Evolutionary conservation across 2,888 invertebrate species (phyloP), one percentile per base, ranked within the genome.

Genomic region (Cybosia mesomella): DNA sequence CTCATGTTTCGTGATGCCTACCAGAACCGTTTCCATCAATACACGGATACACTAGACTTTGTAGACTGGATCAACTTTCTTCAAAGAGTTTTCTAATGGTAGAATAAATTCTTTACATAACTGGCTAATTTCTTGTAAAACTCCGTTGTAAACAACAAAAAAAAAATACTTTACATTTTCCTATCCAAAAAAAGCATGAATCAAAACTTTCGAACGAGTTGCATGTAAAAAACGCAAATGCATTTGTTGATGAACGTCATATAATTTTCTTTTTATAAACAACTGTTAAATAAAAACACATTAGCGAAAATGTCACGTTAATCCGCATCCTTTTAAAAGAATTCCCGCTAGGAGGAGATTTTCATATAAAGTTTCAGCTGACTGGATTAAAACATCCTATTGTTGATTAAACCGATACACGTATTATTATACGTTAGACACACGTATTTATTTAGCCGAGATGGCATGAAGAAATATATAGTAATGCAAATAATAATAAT

Each of bases 321-420:
- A 65, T 68, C 39, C 69, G 21, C 49, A 71, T 72, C 55, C 64
- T 67, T 70, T 55, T 68, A 55, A 60, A 28, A 11, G 39, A 49
- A 76, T 62, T 65, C 80, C 72, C 76, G 24, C 54, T 61, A 63
- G 70, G 18, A 59, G 34, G 53, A 66, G 71, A 64, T 67, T 79
- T 80, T 76, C 83, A 82, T 76, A 81, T 81, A 70, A 81, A 81
- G 80, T 83, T 85, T 84, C 85, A 84, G 69, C 79, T 83, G 88
- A 86, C 87, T 86, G 86, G 81, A 83, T 85, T 83, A 82, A 84
- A 84, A 86, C 82, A 84, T n/a, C n/a, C n/a, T 84, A 81, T 32
- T 85, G 77, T 77, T 86, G 85, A 89, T 87, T 85, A 85, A 34
- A 66, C 43, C n/a, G n/a, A n/a, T n/a, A n/a, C n/a, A n/a, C n/a